Evolutionary conservation across 2,113 vertebrate genomes (phyloP).

Genomic region (Cololabis saira): DNA sequence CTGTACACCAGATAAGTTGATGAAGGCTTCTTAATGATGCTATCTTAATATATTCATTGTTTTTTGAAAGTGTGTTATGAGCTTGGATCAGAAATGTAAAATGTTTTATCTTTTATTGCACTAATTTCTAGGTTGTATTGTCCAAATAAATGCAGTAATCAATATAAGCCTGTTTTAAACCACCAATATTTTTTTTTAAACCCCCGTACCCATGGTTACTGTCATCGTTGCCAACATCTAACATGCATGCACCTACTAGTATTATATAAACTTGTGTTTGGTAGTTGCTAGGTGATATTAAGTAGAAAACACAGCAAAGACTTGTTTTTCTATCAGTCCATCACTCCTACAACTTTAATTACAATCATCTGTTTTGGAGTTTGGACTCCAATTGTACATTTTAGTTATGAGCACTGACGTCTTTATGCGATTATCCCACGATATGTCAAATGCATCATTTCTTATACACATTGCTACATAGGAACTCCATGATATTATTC

Average conservation of each 20-base stretch:
- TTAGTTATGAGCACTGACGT: conserved; percentile 5
- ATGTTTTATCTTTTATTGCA: not conserved
- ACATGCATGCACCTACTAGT: not conserved
- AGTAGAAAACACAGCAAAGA: conserved; percentile 2
- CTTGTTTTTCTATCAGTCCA: not conserved
- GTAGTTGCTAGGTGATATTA: conserved; percentile 58
- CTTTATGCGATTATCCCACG: conserved; percentile 26
- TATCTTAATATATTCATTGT: too few species aligned
- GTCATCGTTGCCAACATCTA: not conserved
- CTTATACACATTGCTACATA: conserved; percentile 8
- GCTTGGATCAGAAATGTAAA: too few species aligned
- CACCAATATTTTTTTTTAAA: not conserved
- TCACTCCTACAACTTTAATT: conserved; percentile 25
- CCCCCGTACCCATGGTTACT: not conserved
- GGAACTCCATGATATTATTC: conserved; percentile 36
- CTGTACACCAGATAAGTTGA: too few species aligned
- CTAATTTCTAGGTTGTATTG: not conserved
- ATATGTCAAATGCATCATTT: conserved; percentile 40
- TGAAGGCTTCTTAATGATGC: too few species aligned
- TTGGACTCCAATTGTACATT: conserved; percentile 22
- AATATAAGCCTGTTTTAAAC: not conserved
- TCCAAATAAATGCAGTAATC: not conserved
- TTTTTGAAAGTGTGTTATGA: too few species aligned
- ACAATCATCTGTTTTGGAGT: conserved; percentile 16
- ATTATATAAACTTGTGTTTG: conserved; percentile 28